Conservation (phyloP, 37 sponge, comb jelly and placozoan species). For the Chondrilla cf. caribensis region DNA sequence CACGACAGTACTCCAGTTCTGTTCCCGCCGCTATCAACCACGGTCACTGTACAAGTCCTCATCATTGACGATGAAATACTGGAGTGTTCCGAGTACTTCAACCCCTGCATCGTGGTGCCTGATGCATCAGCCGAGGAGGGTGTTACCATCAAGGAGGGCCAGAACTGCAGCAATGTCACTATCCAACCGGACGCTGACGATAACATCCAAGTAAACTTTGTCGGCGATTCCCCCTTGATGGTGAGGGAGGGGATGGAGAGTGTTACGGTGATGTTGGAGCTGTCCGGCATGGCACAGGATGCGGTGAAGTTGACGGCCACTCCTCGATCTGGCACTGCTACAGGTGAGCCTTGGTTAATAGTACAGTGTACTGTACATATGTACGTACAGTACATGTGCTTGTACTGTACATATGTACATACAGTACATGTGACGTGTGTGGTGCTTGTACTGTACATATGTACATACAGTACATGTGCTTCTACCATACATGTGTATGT, state of each 20-base stretch:
- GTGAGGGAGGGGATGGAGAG: slow-evolving; percentile 12
- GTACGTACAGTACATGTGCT: neutral
- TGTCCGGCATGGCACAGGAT: neutral
- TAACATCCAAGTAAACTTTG: neutral
- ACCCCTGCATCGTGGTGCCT: neutral
- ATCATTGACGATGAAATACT: slow-evolving; percentile 30
- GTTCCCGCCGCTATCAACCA: neutral
- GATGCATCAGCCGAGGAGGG: neutral
- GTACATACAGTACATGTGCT: too few species aligned
- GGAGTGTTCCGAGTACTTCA: slow-evolving; percentile 27
- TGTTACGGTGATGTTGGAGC: neutral
- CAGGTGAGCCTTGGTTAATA: slow-evolving; percentile 18
- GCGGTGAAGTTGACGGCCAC: slow-evolving; percentile 7
- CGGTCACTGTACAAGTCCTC: neutral
- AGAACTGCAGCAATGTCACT: neutral
- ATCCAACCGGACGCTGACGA: slow-evolving; percentile 36
- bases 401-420: neutral
- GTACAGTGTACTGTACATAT: neutral
- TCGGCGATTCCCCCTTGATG: neutral
- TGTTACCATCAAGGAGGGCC: neutral
- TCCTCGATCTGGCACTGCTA: slow-evolving; percentile 35
- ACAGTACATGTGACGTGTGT: neutral
- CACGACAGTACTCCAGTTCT: neutral
- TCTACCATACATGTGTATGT: too few species aligned
- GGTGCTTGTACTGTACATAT: too few species aligned